A percentile compares a stretch with the other conserved stretches of the same genome.
phyloP scores from a whole-genome alignment of 1,140 invertebrate genomes.

The Globodera ellingtonae region DNA sequence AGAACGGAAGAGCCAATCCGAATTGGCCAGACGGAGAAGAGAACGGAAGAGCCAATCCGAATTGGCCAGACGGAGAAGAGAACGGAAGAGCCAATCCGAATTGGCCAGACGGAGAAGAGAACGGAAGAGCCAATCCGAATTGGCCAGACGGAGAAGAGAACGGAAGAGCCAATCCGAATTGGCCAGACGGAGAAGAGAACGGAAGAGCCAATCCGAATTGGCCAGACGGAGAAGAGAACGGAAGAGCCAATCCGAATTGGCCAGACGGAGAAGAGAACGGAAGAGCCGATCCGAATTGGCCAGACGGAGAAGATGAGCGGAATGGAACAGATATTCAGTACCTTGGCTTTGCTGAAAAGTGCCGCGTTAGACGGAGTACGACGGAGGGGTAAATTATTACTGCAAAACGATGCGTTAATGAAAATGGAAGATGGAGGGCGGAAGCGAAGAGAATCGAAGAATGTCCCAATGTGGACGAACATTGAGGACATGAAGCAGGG shows the following conservation, averaged over 20 bases:
- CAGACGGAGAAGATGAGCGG: background rate
- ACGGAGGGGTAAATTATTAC: background rate
- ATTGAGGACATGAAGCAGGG: constrained; percentile 7
- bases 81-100: no score
- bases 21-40: no score
- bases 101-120: no score
- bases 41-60: no score
- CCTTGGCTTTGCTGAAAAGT: constrained; percentile 24
- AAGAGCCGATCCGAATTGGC: background rate
- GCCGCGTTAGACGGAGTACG: constrained; percentile 16
- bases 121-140: no score
- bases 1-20: background rate
- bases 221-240: background rate
- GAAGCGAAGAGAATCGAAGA: background rate
- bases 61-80: no score
- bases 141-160: no score
- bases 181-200: background rate
- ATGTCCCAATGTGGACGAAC: background rate
- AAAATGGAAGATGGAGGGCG: constrained; percentile 8
- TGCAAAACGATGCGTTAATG: background rate
- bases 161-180: background rate
- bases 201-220: background rate
- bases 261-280: background rate
- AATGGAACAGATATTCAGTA: constrained; percentile 27
- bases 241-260: background rate